These are phyloP conservation scores for Rugalucina vietnamica DNA, from an alignment of 2,888 invertebrate genomes.

Conservation along the genomic window DNA sequence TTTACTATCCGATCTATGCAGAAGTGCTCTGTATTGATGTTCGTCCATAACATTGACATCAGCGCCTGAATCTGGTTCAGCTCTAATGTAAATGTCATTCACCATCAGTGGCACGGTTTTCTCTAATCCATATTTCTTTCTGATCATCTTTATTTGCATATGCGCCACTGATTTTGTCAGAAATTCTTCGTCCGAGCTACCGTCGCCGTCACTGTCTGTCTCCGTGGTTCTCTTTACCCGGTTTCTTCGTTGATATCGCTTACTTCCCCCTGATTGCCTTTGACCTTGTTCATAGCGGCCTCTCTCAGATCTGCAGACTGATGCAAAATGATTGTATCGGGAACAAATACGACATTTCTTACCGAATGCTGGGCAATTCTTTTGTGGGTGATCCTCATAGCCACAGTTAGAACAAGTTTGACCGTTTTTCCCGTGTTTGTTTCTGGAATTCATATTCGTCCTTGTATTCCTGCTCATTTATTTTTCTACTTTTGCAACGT, in stretches of 20 bases:
- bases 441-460: too few species aligned
- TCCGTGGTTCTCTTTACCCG: neutral
- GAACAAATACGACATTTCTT: neutral
- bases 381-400: neutral
- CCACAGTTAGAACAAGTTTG: neutral
- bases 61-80: slow-evolving; percentile 29
- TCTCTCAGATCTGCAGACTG: neutral
- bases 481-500: too few species aligned
- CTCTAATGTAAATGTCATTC: slow-evolving; percentile 19
- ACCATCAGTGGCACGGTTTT: slow-evolving; percentile 6
- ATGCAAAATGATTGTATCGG: neutral
- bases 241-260: neutral
- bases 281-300: neutral
- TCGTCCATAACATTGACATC: slow-evolving; percentile 30
- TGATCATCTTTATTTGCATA: neutral
- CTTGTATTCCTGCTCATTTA: too few species aligned
- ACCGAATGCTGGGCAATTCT: neutral
- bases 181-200: neutral
- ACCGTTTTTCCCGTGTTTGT: too few species aligned
- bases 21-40: slow-evolving; percentile 15
- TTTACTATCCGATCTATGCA: neutral
- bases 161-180: neutral
- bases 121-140: neutral
- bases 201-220: neutral
- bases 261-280: neutral